Percentiles rank a stretch among this genome's conserved stretches.
Evolutionary conservation across 2,888 invertebrate species (phyloP).

Genomic region (Eupsilia transversa): DNA sequence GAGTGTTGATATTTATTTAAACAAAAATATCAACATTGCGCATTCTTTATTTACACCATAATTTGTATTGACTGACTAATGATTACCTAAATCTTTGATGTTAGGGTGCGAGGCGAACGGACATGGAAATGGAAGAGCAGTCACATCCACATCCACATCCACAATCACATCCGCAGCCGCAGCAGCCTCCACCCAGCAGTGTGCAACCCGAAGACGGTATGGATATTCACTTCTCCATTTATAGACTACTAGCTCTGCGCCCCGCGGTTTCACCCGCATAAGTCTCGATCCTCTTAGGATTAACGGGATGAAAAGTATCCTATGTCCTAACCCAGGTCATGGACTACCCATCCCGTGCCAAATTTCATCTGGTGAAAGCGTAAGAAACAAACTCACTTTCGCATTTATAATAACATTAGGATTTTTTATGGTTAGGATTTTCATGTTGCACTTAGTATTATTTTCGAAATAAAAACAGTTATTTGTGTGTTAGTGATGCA

Average conservation of each 20-base stretch:
- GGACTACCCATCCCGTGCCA: too few relatives aligned
- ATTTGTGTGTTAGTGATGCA: too few relatives aligned
- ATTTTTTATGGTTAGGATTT: too few relatives aligned
- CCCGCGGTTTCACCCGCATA: too few relatives aligned
- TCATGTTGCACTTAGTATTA: neutral
- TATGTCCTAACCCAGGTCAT: too few relatives aligned
- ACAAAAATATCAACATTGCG: too few relatives aligned
- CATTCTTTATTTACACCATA: neutral
- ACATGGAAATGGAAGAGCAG: constrained; percentile 77
- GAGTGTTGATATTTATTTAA: neutral
- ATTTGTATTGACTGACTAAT: neutral
- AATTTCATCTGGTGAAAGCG: too few relatives aligned
- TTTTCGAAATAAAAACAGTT: neutral
- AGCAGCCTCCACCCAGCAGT: constrained; percentile 55
- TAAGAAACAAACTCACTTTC: too few relatives aligned
- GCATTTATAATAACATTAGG: too few relatives aligned
- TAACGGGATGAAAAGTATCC: too few relatives aligned
- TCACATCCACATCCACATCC: constrained; percentile 68
- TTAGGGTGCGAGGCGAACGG: constrained; percentile 75
- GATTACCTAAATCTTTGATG: neutral
- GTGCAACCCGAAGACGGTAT: constrained; percentile 81
- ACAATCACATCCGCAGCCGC: constrained; percentile 65
- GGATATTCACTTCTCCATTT: neutral
- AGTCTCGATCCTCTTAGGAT: too few relatives aligned
- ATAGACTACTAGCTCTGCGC: too few relatives aligned